These are phyloP conservation scores for Pseudomugil tenellus DNA, from an alignment of 2,797 vertebrate species.

Conservation along the genomic window DNA sequence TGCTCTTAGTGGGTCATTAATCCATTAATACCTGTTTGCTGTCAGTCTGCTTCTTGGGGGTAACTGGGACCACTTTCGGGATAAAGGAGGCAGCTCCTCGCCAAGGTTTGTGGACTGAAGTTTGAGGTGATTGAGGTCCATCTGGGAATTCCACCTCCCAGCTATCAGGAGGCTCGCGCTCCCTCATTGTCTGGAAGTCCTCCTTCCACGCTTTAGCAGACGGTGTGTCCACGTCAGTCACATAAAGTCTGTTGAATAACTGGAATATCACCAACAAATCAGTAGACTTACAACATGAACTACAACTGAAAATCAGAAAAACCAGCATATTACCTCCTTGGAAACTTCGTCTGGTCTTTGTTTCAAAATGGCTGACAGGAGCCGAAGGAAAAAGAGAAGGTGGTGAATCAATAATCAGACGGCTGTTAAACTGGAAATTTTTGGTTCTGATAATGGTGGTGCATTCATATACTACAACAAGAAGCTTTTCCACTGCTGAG, in stretches of 20 bases:
- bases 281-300: conserved; percentile 13
- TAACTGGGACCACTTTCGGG: conserved; percentile 77
- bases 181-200: conserved; percentile 76
- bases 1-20: too few relatives aligned
- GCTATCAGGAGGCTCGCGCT: conserved; percentile 85
- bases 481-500: too few relatives aligned
- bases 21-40: conserved; percentile 83
- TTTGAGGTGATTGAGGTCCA: conserved; percentile 45
- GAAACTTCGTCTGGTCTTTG: conserved; percentile 80
- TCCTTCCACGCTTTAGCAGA: conserved; percentile 78
- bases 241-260: conserved; percentile 89
- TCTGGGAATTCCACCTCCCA: conserved; percentile 85
- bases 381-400: neutral
- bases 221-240: conserved; percentile 73
- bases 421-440: too few relatives aligned
- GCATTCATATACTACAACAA: neutral
- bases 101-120: conserved; percentile 82
- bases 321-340: conserved; percentile 85
- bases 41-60: conserved; percentile 77
- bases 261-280: conserved; percentile 63
- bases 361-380: conserved; percentile 74
- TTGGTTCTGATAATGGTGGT: neutral
- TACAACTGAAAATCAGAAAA: neutral
- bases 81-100: conserved; percentile 82
- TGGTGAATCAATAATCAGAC: neutral